Conservation (phyloP, 2,888 invertebrate species). For the Rugalucina vietnamica region DNA sequence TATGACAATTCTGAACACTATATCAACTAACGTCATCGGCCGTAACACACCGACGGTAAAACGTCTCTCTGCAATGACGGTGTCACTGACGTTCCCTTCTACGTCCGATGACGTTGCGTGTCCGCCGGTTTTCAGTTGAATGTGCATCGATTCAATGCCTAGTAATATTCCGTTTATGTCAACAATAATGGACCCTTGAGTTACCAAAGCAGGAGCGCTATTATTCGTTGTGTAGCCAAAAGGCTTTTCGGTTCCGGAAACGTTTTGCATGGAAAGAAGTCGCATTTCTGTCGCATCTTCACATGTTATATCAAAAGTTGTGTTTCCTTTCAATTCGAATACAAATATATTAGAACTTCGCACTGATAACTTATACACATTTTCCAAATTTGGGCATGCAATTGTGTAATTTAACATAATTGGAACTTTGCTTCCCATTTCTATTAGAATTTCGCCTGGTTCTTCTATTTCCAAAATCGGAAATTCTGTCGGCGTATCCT, state of each 20-base stretch:
- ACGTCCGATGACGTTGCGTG: not conserved
- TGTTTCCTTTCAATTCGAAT: not conserved
- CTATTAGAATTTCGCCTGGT: too few species aligned
- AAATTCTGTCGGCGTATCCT: too few species aligned
- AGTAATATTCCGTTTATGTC: not conserved
- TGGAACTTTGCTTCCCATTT: too few species aligned
- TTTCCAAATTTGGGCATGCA: not conserved
- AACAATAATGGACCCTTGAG: not conserved
- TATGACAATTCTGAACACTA: conserved; percentile 80
- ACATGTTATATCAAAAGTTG: not conserved
- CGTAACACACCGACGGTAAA: conserved; percentile 50
- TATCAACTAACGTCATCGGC: conserved; percentile 63
- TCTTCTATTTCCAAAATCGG: too few species aligned
- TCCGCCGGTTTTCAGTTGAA: not conserved
- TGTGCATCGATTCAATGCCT: not conserved
- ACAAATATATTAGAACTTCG: not conserved
- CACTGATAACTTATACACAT: not conserved
- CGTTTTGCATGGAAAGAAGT: not conserved
- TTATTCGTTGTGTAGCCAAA: not conserved
- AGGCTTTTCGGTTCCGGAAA: not conserved
- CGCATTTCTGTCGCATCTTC: not conserved
- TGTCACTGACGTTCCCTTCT: not conserved
- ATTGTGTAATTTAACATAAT: not conserved
- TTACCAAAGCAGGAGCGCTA: not conserved
- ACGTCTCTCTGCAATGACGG: not conserved